Evolutionary conservation across 1,140 invertebrate species (phyloP).

Genomic region (Neodiprion pinetum): DNA sequence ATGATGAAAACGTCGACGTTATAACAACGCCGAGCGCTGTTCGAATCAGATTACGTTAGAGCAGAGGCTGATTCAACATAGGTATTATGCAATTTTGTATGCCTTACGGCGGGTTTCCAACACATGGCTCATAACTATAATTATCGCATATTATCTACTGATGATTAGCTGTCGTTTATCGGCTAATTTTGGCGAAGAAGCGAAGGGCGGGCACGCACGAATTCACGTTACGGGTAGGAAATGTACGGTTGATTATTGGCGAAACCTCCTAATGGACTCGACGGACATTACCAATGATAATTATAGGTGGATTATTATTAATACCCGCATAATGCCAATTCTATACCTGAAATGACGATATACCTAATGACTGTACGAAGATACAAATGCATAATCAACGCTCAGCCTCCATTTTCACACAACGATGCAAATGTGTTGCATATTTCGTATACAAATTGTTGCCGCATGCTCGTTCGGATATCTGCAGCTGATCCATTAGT

Average conservation of each 20-base stretch:
- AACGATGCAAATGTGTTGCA: neutral
- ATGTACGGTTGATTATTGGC: neutral
- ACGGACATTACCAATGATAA: constrained; percentile 1
- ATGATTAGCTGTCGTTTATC: neutral
- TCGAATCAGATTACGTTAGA: too few species aligned
- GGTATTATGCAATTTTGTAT: too few species aligned
- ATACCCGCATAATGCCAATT: constrained; percentile 7
- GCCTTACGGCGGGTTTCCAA: too few species aligned
- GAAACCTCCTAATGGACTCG: neutral
- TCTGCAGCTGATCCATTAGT: too few species aligned
- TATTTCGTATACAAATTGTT: too few species aligned
- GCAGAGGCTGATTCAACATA: too few species aligned
- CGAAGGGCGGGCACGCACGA: neutral
- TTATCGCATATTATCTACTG: neutral
- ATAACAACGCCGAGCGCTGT: too few species aligned
- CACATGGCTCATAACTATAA: too few species aligned
- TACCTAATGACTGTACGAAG: neutral
- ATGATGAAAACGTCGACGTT: too few species aligned
- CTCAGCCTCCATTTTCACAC: neutral
- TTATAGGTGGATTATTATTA: constrained; percentile 10
- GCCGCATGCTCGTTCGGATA: too few species aligned
- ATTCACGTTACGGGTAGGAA: neutral
- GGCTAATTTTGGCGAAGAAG: neutral
- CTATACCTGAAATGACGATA: constrained; percentile 7
- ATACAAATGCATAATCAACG: neutral